Conservation (phyloP, 1,140 invertebrate species). For the Homarus americanus region DNA sequence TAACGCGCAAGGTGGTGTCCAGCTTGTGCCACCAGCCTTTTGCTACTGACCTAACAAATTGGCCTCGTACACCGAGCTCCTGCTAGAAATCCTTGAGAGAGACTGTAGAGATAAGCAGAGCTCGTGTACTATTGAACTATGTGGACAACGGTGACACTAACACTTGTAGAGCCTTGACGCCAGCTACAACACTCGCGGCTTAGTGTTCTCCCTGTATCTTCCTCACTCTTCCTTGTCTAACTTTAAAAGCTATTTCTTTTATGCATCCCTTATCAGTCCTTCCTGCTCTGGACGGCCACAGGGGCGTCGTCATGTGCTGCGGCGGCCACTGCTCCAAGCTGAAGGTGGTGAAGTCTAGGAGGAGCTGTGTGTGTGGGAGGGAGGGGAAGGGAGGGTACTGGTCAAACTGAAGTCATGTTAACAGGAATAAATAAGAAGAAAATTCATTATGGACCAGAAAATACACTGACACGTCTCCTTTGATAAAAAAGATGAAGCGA, state of each 20-base stretch:
- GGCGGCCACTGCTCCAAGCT: neutral
- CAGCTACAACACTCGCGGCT: neutral
- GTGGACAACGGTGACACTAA: slow-evolving; percentile 20
- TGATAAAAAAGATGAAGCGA: too few relatives aligned
- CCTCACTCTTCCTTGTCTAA: neutral
- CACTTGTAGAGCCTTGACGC: slow-evolving; percentile 10
- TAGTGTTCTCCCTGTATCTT: neutral
- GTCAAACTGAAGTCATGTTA: too few relatives aligned
- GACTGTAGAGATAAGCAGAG: neutral
- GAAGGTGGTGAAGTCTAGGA: neutral
- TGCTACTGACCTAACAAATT: neutral
- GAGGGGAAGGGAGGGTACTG: too few relatives aligned
- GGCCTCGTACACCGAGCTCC: neutral
- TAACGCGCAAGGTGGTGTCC: neutral
- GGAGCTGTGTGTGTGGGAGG: too few relatives aligned
- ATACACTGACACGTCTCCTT: too few relatives aligned
- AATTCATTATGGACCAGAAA: too few relatives aligned
- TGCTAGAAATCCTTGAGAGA: neutral
- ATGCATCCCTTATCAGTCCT: neutral
- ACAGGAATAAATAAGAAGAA: too few relatives aligned
- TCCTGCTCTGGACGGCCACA: neutral
- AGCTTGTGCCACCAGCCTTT: neutral
- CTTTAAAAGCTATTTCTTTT: neutral
- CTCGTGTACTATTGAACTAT: neutral
- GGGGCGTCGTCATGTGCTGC: neutral